A percentile compares a stretch with the other conserved stretches of the same genome.
Conservation (phyloP, 2,113 vertebrate species). For the Reinhardtius hippoglossoides region DNA sequence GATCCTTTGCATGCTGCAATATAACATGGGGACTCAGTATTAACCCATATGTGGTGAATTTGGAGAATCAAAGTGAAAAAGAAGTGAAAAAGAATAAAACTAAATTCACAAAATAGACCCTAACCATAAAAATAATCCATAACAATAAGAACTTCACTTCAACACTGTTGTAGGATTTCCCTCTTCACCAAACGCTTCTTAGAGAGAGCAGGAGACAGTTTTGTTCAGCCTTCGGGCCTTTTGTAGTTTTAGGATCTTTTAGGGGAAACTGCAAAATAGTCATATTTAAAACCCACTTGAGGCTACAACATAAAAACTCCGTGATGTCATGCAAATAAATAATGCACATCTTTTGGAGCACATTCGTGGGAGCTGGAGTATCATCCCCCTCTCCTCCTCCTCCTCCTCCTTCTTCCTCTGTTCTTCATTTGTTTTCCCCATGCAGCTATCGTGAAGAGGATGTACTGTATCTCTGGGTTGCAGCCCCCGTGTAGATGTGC, state of each 20-base stretch:
- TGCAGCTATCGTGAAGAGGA: not conserved
- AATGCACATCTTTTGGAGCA: conserved; percentile 56
- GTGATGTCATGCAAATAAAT: conserved; percentile 69
- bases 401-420: not conserved
- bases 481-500: conserved; percentile 42
- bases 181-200: no score
- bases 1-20: no score
- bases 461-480: conserved; percentile 25
- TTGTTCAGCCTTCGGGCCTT: not conserved
- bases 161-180: not conserved
- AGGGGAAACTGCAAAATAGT: not conserved
- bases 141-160: not conserved
- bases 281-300: not conserved
- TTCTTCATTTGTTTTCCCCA: conserved; percentile 8
- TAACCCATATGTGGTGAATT: no score
- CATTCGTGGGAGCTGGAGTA: conserved; percentile 31
- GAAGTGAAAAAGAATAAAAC: no score
- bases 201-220: not conserved
- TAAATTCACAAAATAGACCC: no score
- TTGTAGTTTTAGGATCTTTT: not conserved
- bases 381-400: fast-evolving
- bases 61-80: no score
- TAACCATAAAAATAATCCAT: no score
- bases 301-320: conserved; percentile 29
- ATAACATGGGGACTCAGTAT: no score